These are phyloP conservation scores for Crotalus helleri DNA, from an alignment of 2,113 vertebrate genomes.

Conservation along the genomic window DNA sequence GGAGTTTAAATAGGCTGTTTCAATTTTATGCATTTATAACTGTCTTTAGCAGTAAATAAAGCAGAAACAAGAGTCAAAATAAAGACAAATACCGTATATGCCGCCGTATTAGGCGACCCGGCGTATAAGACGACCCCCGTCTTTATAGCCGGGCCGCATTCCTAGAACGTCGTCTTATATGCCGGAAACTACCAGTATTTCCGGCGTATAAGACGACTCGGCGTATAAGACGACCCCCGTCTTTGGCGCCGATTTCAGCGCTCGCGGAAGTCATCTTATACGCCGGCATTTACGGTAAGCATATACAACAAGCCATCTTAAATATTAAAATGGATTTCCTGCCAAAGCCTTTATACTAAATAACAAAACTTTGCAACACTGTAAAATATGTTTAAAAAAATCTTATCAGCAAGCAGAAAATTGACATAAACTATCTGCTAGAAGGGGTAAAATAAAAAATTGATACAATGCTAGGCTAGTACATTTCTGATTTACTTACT, in stretches of 20 bases:
- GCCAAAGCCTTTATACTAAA: background rate
- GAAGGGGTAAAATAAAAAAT: background rate
- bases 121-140: too few species aligned
- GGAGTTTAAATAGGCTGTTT: background rate
- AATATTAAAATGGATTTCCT: background rate
- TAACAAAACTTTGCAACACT: background rate
- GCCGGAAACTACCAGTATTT: too few species aligned
- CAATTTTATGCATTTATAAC: background rate
- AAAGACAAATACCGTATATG: background rate
- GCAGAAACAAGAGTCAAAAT: background rate
- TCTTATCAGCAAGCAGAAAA: background rate
- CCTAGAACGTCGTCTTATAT: too few species aligned
- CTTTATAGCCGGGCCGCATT: too few species aligned
- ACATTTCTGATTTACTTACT: slow-evolving; percentile 67
- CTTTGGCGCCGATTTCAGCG: too few species aligned
- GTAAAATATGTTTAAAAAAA: background rate
- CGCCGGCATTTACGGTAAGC: background rate
- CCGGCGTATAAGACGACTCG: too few species aligned
- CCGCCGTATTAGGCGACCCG: too few species aligned
- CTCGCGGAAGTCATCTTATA: too few species aligned
- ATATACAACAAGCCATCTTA: background rate
- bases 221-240: too few species aligned
- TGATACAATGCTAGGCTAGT: background rate
- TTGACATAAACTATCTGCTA: background rate
- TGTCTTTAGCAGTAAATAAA: background rate